Evolutionary conservation across 2,113 vertebrate genomes (phyloP), one percentile per base, ranked within the genome.

Genomic region (Anguilla japonica): DNA sequence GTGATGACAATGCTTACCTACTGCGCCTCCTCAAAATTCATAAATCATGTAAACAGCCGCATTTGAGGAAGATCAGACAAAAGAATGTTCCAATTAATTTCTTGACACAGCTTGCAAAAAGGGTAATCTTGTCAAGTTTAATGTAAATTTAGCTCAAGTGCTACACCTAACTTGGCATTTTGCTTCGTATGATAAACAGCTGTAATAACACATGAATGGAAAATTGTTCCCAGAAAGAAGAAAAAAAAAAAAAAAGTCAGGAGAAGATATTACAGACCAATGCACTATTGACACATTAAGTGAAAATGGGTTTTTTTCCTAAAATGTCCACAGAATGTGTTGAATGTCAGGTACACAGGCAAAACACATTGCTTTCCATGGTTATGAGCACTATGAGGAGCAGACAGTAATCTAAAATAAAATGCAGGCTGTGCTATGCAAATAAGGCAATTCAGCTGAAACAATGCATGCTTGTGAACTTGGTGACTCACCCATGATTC

Each of bases 111-210:
- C 71, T 75, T 75, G 26, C 71, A 34, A 26, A 75, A 75, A 34
- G 71, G 71, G 71, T 75, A 75, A 75, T 75, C 71, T 34, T 75
- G 71, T 75, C 71, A 75, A n/a, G n/a, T 75, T 75, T 75, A 75
- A 75, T 34, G n/a, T 75, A 34, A 75, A 75, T 75, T 29, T 75
- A 75, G 7, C n/a, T 34, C n/a, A 34, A 75, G 29, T 75, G 71
- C 71, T 29, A 34, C 71, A 34, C 26, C 71, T 75, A 20, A 34
- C 71, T 9, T 75, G 71, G 71, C 71, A 34, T 13, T 75, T 75
- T 75, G 71, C 71, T 75, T 34, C 6, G 71, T 34, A 75, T 75
- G 71, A 34, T 34, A 75, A 75, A 75, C 71, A 75, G 71, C 9
- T 13, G n/a, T 34, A 75, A 34, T 75, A 75, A 34, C 7, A n/a